Evolutionary conservation across 92 coral and sea anemone species (phyloP).

Genomic region (Siderastrea radians): DNA sequence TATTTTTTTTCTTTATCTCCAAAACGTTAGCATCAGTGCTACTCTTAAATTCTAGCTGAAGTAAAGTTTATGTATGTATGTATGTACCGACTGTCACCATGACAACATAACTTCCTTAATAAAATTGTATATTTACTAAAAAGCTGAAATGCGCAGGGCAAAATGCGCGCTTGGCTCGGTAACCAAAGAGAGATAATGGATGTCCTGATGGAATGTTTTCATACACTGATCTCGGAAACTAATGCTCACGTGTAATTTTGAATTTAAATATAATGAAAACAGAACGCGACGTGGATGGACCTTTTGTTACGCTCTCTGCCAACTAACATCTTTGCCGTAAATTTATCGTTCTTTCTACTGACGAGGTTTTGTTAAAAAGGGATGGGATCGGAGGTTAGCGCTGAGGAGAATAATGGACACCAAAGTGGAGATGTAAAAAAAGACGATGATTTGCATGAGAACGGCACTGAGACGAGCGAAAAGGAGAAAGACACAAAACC

Average conservation of each 20-base stretch:
- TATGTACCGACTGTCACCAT: background rate
- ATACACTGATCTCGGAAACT: slow-evolving; percentile 12
- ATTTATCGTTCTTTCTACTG: background rate
- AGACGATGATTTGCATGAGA: slow-evolving; percentile 45
- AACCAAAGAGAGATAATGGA: slow-evolving; percentile 38
- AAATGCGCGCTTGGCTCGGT: slow-evolving; percentile 4
- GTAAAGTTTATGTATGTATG: too few relatives aligned
- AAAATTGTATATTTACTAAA: background rate
- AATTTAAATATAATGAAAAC: slow-evolving; percentile 36
- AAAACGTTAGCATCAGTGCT: too few relatives aligned
- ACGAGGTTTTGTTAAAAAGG: too few relatives aligned
- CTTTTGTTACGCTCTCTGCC: background rate
- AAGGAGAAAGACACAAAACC: slow-evolving; percentile 13
- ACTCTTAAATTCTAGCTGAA: too few relatives aligned
- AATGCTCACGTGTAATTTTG: slow-evolving; percentile 64
- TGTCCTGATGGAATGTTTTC: slow-evolving; percentile 49
- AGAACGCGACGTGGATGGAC: slow-evolving; percentile 55
- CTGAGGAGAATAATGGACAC: slow-evolving; percentile 9
- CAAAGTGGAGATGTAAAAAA: slow-evolving; percentile 54
- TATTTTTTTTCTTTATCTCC: background rate
- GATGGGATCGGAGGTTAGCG: slow-evolving; percentile 71
- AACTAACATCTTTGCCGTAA: background rate
- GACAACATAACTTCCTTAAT: slow-evolving; percentile 2
- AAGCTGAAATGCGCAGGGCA: background rate
- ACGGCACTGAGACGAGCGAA: slow-evolving; percentile 7